Evolutionary conservation across 1,140 invertebrate species (phyloP).

Genomic region (Philopotamus ludificatus): DNA sequence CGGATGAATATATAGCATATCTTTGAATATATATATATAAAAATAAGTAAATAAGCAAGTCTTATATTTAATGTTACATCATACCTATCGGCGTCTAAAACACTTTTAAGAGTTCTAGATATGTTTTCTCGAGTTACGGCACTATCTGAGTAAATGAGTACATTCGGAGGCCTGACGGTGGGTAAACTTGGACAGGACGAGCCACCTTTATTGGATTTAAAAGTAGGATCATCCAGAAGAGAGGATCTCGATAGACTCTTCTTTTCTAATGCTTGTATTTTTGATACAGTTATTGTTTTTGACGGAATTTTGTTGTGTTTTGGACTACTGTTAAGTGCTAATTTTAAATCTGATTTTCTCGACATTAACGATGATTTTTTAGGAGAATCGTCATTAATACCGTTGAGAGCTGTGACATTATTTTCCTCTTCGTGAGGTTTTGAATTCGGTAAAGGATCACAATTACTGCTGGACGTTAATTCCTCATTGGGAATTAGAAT

Average conservation of each 20-base stretch:
- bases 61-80: not conserved
- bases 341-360: constrained; percentile 39
- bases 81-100: constrained; percentile 39
- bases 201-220: constrained; percentile 37
- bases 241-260: constrained; percentile 38
- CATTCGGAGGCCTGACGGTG: constrained; percentile 35
- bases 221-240: constrained; percentile 35
- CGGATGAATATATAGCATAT: constrained; percentile 40
- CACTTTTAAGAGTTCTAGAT: constrained; percentile 34
- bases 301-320: constrained; percentile 28
- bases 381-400: not conserved
- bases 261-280: constrained; percentile 35
- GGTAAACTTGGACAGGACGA: constrained; percentile 38
- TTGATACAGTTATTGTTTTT: constrained; percentile 33
- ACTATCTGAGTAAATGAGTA: constrained; percentile 39
- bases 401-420: not conserved
- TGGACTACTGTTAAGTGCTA: constrained; percentile 35
- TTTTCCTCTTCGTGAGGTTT: too few species aligned
- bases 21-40: constrained; percentile 17
- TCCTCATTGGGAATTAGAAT: too few species aligned
- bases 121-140: constrained; percentile 40
- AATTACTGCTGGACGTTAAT: too few species aligned
- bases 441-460: too few species aligned
- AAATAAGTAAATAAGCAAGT: constrained; percentile 6
- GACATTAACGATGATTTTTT: constrained; percentile 11